Base-by-base conservation (phyloP, 2,888 invertebrate species). In the Anthophora plumipes region DNA sequence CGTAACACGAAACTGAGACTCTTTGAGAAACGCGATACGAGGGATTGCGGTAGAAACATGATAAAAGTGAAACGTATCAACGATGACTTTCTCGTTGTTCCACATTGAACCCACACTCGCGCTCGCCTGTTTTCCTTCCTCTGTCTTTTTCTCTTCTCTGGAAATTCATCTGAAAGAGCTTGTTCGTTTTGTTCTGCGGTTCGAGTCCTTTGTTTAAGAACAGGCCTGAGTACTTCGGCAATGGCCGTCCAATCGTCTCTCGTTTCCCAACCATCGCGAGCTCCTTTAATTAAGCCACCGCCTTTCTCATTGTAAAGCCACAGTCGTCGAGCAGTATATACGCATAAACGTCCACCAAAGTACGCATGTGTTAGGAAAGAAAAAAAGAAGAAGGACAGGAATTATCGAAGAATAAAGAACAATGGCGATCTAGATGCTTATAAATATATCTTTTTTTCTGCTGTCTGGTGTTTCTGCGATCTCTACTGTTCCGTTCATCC, bases 211-310 rank as follows among this genome's bases (percentile, higher is more conserved):
- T 57, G 54, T 76, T 54, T n/a, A n/a, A 37, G 57, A 64, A 55
- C 17, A 14, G 55, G n/a, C 67, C 22, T 6, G n/a, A n/a, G 48
- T 25, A 39, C 43, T 50, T 52, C 59, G 61, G 46, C 59, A 48
- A 39, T 25, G 25, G n/a, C 17, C n/a, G 54, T 46, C 63, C 31
- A 46, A 66, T 69, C 59, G 46, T 52, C 70, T 60, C 67, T 75
- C 75, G 67, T 81, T 75, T 79, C 46, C 66, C n/a, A n/a, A 43
- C 57, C 61, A 48, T 48, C 43, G 59, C 22, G 25, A 64, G 66
- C 75, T 81, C 75, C 81, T 79, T 81, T 79, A 81, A 75, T 81
- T 81, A 81, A 81, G 75, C 75, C 69, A 79, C 69, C 67, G 70
- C 61, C 75, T 74, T 61, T 61, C 74, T 79, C 80, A 79, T 78